Conservation (phyloP, 2,888 invertebrate genomes). For the Rotaria socialis region DNA sequence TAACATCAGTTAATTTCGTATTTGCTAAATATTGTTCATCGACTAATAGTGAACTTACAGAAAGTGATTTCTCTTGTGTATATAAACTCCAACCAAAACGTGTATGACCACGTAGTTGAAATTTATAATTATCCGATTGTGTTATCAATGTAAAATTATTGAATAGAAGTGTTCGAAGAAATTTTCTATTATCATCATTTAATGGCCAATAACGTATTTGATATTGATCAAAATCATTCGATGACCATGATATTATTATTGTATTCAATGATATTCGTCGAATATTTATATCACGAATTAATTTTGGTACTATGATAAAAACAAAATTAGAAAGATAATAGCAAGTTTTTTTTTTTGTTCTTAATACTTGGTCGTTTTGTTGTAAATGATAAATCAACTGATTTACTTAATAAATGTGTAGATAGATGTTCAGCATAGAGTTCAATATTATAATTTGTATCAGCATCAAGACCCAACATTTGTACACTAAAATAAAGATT, state of each 20-base stretch:
- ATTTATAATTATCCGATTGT: conserved; percentile 35
- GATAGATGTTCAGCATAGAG: conserved; percentile 41
- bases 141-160: conserved; percentile 46
- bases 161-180: neutral
- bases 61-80: neutral
- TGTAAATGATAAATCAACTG: conserved; percentile 40
- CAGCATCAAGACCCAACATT: conserved; percentile 36
- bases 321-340: neutral
- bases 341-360: neutral
- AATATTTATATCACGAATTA: conserved; percentile 29
- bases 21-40: neutral
- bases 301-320: neutral
- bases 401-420: conserved; percentile 38
- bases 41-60: neutral
- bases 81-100: conserved; percentile 38
- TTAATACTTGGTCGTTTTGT: conserved; percentile 35
- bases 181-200: conserved; percentile 22
- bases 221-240: conserved; percentile 30
- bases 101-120: conserved; percentile 40
- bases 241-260: conserved; percentile 41
- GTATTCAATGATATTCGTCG: conserved; percentile 39
- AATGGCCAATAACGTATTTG: conserved; percentile 40
- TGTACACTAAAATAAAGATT: neutral
- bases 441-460: conserved; percentile 40
- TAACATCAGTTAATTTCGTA: neutral